These are phyloP conservation scores for Bryconaethiops microstoma DNA, from an alignment of 2,797 vertebrate species.

Conservation along the genomic window DNA sequence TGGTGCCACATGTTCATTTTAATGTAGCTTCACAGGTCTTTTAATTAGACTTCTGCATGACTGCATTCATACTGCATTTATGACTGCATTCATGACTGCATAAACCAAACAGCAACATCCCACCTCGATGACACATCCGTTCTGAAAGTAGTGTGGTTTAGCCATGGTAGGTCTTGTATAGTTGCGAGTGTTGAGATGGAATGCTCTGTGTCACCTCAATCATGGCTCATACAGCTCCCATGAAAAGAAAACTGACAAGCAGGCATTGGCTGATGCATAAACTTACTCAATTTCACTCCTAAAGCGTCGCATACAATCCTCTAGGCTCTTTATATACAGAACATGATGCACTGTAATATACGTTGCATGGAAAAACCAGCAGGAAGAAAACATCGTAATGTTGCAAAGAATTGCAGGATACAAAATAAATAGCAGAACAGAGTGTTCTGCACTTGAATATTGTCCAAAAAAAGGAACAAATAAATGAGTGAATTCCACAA, in stretches of 20 bases:
- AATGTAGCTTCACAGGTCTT: conserved; percentile 26
- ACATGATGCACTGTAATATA: conserved; percentile 10
- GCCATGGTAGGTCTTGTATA: conserved; percentile 33
- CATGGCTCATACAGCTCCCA: conserved; percentile 45
- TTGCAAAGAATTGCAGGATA: conserved; percentile 14
- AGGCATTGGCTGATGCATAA: conserved; percentile 38
- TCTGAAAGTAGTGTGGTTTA: not conserved
- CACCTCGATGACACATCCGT: conserved; percentile 2
- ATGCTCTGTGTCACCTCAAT: conserved; percentile 42
- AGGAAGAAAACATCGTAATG: conserved; percentile 9
- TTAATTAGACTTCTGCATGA: no score
- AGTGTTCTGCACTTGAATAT: not conserved
- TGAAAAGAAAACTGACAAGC: conserved; percentile 31
- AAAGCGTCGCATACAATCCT: not conserved
- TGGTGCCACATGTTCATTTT: not conserved
- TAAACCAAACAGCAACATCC: conserved; percentile 13
- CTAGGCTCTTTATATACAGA: conserved; percentile 20
- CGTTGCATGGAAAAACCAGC: conserved; percentile 5
- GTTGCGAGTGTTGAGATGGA: conserved; percentile 17
- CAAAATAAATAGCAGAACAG: not conserved
- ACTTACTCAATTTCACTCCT: conserved; percentile 4
- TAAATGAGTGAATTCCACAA: not conserved
- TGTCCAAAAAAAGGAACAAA: not conserved
- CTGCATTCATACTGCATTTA: no score
- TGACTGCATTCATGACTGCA: no score